Evolutionary conservation across 2,113 vertebrate genomes (phyloP), one percentile per base, ranked within the genome.

Genomic region (Psephotus haematonotus): DNA sequence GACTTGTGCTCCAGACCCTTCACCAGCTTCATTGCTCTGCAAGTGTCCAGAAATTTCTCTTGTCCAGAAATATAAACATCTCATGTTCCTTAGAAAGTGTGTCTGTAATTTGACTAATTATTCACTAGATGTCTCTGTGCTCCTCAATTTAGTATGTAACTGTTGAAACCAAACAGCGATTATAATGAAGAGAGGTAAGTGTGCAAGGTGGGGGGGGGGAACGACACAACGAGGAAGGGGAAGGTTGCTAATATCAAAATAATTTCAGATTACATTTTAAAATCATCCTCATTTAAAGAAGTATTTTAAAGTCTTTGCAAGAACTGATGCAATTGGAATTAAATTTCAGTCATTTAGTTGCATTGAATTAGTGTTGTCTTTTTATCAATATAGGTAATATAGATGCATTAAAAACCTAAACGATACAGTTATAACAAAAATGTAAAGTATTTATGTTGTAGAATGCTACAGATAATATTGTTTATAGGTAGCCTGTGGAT

Each of bases 41-140:
- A 44, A 76, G 29, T 57, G 39, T 47, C 46, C 46, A 47, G 19
- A 47, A 47, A 47, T 47, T 47, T 47, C 59, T 92, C 33, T 53
- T 64, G 20, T 82, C 43, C 71, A 89, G 43, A 78, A 46, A 22
- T 55, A 43, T 0, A 47, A 67, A 57, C 4, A 25, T 62, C 63
- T 63, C 13, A 0, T 57, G 29, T 18, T 47, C 50, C 10, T 6
- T 57, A 65, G 23, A 44, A 84, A 79, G 53, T 37, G 9, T 64
- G 22, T 72, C 41, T 96, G 95, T 96, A 95, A 69, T 87, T 92
- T 93, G 88, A 37, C 55, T 82, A 62, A 74, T 86, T 82, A 33
- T 91, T 97, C 98, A 97, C 97, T 95, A 98, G 98, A 91, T 97
- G 98, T 97, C 97, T 97, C 98, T 97, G 22, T 90, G 90, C 93